These are phyloP conservation scores for Fragum sueziense DNA, from an alignment of 2,888 invertebrate species.

Conservation along the genomic window DNA sequence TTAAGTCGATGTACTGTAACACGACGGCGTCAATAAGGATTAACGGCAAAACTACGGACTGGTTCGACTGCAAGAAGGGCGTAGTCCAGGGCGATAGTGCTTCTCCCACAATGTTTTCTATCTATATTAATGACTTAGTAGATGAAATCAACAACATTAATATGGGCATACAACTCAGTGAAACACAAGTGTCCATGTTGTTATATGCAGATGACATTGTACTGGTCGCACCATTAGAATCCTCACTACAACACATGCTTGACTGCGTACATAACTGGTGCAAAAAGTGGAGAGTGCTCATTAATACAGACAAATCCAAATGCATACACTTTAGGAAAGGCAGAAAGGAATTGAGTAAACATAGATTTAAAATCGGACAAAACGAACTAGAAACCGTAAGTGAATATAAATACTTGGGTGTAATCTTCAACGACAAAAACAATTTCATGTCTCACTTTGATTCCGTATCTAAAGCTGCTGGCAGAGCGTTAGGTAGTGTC, in stretches of 20 bases:
- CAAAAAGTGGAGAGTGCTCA: constrained; percentile 33
- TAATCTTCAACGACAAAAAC: constrained; percentile 36
- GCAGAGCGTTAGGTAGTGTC: constrained; percentile 31
- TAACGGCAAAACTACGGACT: constrained; percentile 35
- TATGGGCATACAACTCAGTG: constrained; percentile 22
- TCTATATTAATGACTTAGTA: constrained; percentile 37
- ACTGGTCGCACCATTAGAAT: constrained; percentile 24
- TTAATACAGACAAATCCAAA: constrained; percentile 33
- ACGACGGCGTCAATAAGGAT: constrained; percentile 17
- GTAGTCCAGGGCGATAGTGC: constrained; percentile 32
- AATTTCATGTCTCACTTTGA: constrained; percentile 20
- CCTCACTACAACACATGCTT: constrained; percentile 31
- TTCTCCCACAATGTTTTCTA: constrained; percentile 42
- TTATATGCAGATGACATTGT: constrained; percentile 46
- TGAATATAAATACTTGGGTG: constrained; percentile 47
- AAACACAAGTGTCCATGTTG: constrained; percentile 24
- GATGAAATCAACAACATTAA: constrained; percentile 29
- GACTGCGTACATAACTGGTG: constrained; percentile 36
- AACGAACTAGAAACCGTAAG: constrained; percentile 32
- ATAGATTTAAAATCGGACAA: constrained; percentile 36
- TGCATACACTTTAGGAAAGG: constrained; percentile 27
- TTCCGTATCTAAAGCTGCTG: constrained; percentile 22
- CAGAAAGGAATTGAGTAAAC: constrained; percentile 5
- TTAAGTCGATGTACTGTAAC: not conserved
- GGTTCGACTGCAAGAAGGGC: constrained; percentile 29